Evolutionary conservation across 2,113 vertebrate genomes (phyloP).

Genomic region (Passer domesticus): DNA sequence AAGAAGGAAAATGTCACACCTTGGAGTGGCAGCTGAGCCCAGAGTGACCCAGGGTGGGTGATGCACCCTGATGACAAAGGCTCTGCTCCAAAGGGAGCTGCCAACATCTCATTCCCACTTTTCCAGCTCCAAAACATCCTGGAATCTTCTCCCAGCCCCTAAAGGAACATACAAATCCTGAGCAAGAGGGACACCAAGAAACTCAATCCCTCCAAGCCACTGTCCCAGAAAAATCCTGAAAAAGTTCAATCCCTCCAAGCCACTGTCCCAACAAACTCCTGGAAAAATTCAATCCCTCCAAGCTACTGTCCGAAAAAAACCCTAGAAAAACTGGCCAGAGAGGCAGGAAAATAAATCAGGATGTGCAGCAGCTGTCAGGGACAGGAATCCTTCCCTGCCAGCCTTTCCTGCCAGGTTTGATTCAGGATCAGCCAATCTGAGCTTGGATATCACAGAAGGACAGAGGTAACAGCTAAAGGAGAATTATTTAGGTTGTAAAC

Average conservation of each 20-base stretch:
- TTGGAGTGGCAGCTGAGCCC: background rate
- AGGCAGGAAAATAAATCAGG: background rate
- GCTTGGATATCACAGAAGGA: background rate
- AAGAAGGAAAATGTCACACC: background rate
- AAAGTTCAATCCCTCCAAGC: background rate
- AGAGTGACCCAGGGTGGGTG: background rate
- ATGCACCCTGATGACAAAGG: background rate
- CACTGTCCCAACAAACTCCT: too few species aligned
- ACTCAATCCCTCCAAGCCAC: background rate
- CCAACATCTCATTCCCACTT: background rate
- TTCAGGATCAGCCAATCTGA: background rate
- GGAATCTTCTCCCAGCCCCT: background rate
- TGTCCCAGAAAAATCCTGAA: background rate
- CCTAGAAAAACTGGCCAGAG: background rate
- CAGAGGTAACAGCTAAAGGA: background rate
- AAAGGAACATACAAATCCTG: background rate
- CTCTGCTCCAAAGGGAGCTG: background rate
- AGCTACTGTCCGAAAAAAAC: background rate
- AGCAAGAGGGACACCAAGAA: background rate
- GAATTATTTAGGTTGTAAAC: background rate
- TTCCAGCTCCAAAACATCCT: background rate
- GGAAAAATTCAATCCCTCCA: background rate
- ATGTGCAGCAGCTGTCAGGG: background rate
- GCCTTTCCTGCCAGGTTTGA: background rate
- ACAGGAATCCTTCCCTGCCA: background rate